phyloP scores from a whole-genome alignment of 2,888 invertebrate species.

The Drosophila paracracens region DNA sequence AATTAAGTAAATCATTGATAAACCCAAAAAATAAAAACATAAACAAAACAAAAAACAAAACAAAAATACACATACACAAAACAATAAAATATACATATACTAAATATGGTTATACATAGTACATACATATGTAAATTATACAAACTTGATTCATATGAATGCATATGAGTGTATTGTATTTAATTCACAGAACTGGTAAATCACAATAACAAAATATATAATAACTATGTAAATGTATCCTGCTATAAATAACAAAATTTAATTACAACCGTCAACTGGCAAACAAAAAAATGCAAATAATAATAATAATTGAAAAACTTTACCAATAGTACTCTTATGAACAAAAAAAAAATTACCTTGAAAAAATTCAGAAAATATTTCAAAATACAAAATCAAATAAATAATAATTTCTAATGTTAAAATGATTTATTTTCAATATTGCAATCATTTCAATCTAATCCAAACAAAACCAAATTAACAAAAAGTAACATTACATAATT shows the following conservation, averaged over 20 bases:
- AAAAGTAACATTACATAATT: slow-evolving; percentile 28
- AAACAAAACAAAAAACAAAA: slow-evolving; percentile 32
- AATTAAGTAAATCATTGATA: slow-evolving; percentile 41
- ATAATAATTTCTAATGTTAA: slow-evolving; percentile 34
- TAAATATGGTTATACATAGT: slow-evolving; percentile 23
- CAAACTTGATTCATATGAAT: slow-evolving; percentile 44
- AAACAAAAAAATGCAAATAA: not conserved
- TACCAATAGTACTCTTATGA: slow-evolving; percentile 48
- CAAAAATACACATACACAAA: slow-evolving; percentile 40
- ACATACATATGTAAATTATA: slow-evolving; percentile 58
- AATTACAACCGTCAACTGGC: slow-evolving; percentile 43
- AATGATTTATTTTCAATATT: slow-evolving; percentile 50
- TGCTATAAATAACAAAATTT: slow-evolving; percentile 78
- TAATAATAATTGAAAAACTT: slow-evolving; percentile 35
- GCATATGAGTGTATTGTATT: slow-evolving; percentile 55
- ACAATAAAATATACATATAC: slow-evolving; percentile 48
- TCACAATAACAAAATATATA: slow-evolving; percentile 54
- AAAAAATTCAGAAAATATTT: slow-evolving; percentile 9
- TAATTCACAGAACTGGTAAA: slow-evolving; percentile 76
- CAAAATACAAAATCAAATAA: slow-evolving; percentile 12
- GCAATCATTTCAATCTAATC: slow-evolving; percentile 53
- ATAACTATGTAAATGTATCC: slow-evolving; percentile 58
- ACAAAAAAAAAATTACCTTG: slow-evolving; percentile 31
- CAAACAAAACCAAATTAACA: slow-evolving; percentile 23
- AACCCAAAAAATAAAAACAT: slow-evolving; percentile 34